Base-by-base conservation (phyloP, 2,888 invertebrate species). In the Tetranychus piercei region DNA sequence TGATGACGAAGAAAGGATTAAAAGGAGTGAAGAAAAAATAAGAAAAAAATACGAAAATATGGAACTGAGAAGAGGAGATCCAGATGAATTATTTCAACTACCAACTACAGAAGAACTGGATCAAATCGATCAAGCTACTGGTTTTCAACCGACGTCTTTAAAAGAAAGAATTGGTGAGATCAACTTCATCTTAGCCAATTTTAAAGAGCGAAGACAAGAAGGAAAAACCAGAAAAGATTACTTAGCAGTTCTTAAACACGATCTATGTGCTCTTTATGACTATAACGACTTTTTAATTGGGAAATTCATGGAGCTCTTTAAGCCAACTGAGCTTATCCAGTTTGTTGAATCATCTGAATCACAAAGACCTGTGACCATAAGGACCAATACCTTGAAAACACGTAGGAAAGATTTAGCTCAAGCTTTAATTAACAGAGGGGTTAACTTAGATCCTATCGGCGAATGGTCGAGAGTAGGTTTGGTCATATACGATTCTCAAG, bases 391-490 rank as follows among this genome's bases (percentile, higher is more conserved):
- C 74, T 85, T 99, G 65, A 99, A 96, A 79, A 85, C 86, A 1
- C 80, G 97, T 74, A 85, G 96, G 78, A 86, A 94, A 76, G 95
- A 96, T 83, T 85, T 97, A 76, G 96, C 96, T 6, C 93, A 93
- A 84, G 90, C 94, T 18, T 85, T 99, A 69, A 99, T 99, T 75
- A 92, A 92, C 81, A 87, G 97, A 80, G 99, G 99, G 34, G 94
- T 97, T 0, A 99, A 99, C 85, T 86, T 99, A 78, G 97, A 99
- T 84, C 96, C 97, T 0, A 87, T 99, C 75, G 97, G 95, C 6
- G 93, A 95, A 82, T 99, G 99, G 99, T 93, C 94, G 72, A 97
- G 95, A 85, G 92, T 96, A 23, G 99, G 99, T 15, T 85, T 99
- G 55, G 94, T 99, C 1, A 87, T 99, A 9, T 99, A 94, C 82